Conservation (phyloP, 1,140 invertebrate genomes). For the Cherax destructor region DNA sequence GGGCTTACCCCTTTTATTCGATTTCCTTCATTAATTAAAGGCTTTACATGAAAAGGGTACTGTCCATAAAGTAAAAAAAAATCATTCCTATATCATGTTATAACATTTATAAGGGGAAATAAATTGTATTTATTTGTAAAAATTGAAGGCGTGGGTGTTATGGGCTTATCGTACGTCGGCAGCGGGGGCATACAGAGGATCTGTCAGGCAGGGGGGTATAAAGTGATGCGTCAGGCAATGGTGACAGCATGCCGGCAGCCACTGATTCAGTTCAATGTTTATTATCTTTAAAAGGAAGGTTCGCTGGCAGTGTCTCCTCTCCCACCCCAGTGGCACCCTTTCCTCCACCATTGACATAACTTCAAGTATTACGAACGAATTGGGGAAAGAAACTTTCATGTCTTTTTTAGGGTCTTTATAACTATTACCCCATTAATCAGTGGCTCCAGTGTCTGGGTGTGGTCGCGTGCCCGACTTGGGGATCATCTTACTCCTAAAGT, state of each 20-base stretch:
- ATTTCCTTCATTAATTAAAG: neutral
- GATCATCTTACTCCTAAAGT: neutral
- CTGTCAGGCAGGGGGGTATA: neutral
- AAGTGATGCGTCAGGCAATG: neutral
- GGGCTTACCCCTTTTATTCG: neutral
- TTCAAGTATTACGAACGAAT: no score
- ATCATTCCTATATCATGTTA: neutral
- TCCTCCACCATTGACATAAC: neutral
- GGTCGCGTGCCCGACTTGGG: neutral
- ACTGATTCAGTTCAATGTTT: conserved; percentile 6
- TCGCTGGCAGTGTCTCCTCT: neutral
- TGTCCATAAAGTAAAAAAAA: neutral
- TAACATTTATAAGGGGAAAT: neutral
- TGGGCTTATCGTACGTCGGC: neutral
- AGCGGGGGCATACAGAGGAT: neutral
- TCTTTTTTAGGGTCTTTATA: no score
- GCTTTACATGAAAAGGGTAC: neutral
- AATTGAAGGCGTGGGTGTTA: neutral
- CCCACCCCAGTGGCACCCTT: neutral
- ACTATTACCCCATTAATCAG: no score
- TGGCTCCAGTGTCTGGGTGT: neutral
- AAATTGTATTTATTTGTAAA: neutral
- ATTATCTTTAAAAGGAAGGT: conserved; percentile 1
- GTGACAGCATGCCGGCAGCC: neutral
- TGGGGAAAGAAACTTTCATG: no score